phyloP scores from a whole-genome alignment of 35 echinoderm and acorn worm genomes.

The Anneissia japonica region DNA sequence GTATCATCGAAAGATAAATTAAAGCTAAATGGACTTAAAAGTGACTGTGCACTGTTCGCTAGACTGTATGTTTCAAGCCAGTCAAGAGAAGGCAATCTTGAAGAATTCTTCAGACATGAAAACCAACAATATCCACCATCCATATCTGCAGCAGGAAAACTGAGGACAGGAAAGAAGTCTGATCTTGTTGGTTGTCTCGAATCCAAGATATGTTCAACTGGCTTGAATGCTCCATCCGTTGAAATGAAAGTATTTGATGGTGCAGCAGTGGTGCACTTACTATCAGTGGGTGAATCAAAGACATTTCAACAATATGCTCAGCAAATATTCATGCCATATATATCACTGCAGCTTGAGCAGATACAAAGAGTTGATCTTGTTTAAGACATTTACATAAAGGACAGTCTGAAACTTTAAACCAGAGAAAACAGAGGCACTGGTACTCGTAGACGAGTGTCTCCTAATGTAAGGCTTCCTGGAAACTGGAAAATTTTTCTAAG shows the following conservation, averaged over 20 bases:
- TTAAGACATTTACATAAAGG: neutral
- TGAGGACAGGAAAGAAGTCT: slow-evolving; percentile 4
- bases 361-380: neutral
- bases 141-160: neutral
- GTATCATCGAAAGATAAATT: neutral
- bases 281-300: neutral
- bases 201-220: neutral
- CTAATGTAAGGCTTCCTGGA: neutral
- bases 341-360: neutral
- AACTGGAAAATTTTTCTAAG: neutral
- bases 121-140: slow-evolving; percentile 19
- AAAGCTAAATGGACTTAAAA: neutral
- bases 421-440: neutral
- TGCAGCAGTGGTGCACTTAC: neutral
- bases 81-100: slow-evolving; percentile 12
- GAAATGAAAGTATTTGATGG: neutral
- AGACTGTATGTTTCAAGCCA: slow-evolving; percentile 34
- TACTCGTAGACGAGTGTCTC: neutral
- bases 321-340: neutral
- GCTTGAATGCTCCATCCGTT: neutral
- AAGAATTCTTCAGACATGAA: slow-evolving; percentile 21
- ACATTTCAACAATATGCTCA: neutral
- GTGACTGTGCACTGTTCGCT: slow-evolving; percentile 13
- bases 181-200: slow-evolving; percentile 33
- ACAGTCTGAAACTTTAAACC: neutral